Conservation (phyloP, 2,888 invertebrate genomes). For the Pristionchus maxplancki region DNA sequence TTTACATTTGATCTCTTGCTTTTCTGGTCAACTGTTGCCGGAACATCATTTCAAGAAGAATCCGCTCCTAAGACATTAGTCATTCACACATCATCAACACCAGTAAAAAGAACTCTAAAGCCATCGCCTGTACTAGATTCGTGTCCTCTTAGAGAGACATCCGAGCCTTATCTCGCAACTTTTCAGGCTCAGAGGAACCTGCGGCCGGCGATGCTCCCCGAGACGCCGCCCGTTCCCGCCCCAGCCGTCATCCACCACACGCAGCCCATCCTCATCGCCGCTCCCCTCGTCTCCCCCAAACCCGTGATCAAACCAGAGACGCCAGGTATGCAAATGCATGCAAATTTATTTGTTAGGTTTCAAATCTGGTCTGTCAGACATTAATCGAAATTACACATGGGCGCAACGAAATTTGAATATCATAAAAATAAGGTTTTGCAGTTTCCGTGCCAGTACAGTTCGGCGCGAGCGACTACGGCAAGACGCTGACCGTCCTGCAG, state of each 20-base stretch:
- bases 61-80: no score
- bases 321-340: no score
- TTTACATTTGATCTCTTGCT: neutral
- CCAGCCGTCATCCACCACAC: slow-evolving; percentile 35
- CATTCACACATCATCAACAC: no score
- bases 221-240: neutral
- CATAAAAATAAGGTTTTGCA: neutral
- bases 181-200: neutral
- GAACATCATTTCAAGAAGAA: neutral
- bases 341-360: no score
- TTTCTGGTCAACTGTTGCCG: neutral
- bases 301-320: slow-evolving; percentile 19
- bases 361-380: no score
- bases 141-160: no score
- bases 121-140: no score
- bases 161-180: no score
- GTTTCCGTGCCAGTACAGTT: slow-evolving; percentile 61
- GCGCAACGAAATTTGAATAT: no score
- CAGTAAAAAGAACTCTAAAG: no score
- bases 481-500: slow-evolving; percentile 63
- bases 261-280: neutral
- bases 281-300: slow-evolving; percentile 31
- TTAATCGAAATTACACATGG: no score
- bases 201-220: slow-evolving; percentile 25
- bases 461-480: slow-evolving; percentile 64